Conservation (phyloP, 1,140 invertebrate species). For the Phortica variegata region DNA sequence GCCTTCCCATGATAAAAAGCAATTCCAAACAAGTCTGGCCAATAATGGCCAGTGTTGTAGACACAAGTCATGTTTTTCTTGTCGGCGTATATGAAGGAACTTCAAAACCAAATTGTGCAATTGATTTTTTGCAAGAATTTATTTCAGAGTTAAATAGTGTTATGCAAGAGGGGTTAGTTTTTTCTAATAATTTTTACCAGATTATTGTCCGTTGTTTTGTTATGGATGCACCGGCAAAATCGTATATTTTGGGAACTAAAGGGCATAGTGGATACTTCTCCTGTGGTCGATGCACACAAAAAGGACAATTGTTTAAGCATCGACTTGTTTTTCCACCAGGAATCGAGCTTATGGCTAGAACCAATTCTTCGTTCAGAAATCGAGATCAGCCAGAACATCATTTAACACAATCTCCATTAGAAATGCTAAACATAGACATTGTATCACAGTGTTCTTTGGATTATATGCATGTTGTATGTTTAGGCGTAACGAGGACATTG, state of each 20-base stretch:
- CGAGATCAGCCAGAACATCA: conserved; percentile 20
- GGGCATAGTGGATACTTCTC: conserved; percentile 15
- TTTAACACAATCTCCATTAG: conserved; percentile 13
- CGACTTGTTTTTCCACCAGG: conserved; percentile 19
- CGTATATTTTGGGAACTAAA: conserved; percentile 19
- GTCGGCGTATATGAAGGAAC: conserved; percentile 18
- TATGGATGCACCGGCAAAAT: conserved; percentile 19
- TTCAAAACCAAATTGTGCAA: conserved; percentile 16
- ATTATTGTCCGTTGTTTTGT: conserved; percentile 13
- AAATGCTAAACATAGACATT: conserved; percentile 21
- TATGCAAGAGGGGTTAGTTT: conserved; percentile 13
- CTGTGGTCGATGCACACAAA: conserved; percentile 15
- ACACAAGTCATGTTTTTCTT: conserved; percentile 12
- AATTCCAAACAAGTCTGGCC: conserved; percentile 20
- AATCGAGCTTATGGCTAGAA: conserved; percentile 1
- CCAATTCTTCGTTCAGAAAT: conserved; percentile 15
- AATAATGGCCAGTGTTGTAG: conserved; percentile 17
- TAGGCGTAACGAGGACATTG: conserved; percentile 18
- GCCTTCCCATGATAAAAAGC: conserved; percentile 20
- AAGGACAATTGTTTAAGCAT: conserved; percentile 15
- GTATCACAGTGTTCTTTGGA: conserved; percentile 11
- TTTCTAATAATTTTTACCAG: conserved; percentile 9
- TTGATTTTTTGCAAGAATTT: conserved; percentile 21
- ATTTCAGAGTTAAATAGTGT: conserved; percentile 14
- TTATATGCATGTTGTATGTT: conserved; percentile 25